These are phyloP conservation scores for Tetranychus piercei DNA, from an alignment of 2,888 invertebrate species.

Conservation along the genomic window DNA sequence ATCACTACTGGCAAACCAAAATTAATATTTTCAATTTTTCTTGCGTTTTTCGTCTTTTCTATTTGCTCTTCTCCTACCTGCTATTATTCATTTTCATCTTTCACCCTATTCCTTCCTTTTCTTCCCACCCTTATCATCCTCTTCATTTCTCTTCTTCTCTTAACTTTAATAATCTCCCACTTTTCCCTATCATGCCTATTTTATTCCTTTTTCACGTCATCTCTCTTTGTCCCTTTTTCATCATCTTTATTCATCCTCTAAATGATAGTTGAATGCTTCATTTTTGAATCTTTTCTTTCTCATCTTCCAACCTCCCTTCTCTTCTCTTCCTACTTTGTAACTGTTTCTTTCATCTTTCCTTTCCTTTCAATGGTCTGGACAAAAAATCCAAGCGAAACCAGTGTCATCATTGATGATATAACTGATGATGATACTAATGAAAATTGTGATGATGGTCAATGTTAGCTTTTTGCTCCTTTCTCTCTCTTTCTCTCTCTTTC, in stretches of 20 bases:
- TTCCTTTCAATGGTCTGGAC: too few species aligned
- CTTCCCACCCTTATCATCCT: neutral
- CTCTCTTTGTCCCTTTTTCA: neutral
- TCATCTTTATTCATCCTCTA: neutral
- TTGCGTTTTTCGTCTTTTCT: neutral
- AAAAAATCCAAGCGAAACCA: too few species aligned
- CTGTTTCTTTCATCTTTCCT: neutral
- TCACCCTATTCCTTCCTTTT: neutral
- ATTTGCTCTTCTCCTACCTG: neutral
- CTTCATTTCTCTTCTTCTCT: neutral
- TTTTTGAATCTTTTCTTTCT: neutral
- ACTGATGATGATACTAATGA: too few species aligned
- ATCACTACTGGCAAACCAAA: neutral
- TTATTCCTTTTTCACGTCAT: neutral
- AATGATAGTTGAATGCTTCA: too few species aligned
- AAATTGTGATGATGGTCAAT: too few species aligned
- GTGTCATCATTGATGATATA: too few species aligned
- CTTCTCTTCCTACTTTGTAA: neutral
- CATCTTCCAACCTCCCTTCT: neutral
- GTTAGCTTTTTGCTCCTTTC: neutral
- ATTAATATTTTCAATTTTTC: neutral
- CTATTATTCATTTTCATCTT: neutral
- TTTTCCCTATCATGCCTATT: neutral
- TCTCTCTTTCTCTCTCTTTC: neutral
- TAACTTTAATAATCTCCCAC: neutral